Percentiles rank a stretch among this genome's conserved stretches.
phyloP scores from a whole-genome alignment of 2,113 vertebrate genomes.

The Oreochromis aureus region DNA sequence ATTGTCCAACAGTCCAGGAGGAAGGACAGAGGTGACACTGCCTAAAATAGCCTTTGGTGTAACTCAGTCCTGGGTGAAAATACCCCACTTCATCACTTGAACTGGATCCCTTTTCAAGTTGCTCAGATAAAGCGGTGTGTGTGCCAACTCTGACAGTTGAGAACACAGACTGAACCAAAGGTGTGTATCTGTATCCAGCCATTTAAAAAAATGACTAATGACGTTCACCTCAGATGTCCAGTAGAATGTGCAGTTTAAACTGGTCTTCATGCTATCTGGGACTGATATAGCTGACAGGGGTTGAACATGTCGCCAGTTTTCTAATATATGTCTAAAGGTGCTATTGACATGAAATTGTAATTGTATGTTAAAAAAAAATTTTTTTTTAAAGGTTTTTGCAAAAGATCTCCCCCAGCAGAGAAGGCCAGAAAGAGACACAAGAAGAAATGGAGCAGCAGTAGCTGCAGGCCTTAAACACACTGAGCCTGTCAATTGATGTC shows the following conservation, averaged over 20 bases:
- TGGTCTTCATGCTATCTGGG: background rate
- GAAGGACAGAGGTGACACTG: background rate
- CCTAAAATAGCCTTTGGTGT: constrained; percentile 39
- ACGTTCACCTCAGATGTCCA: background rate
- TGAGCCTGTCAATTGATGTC: background rate
- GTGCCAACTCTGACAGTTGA: background rate
- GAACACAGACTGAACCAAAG: background rate
- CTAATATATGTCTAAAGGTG: background rate
- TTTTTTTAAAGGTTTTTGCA: fast-evolving
- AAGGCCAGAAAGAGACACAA: background rate
- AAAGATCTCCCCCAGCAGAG: background rate
- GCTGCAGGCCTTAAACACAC: background rate
- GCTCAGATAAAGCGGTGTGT: constrained; percentile 10
- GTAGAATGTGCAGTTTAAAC: background rate
- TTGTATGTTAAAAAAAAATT: background rate
- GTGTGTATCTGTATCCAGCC: background rate
- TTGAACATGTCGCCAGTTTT: background rate
- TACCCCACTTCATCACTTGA: constrained; percentile 33
- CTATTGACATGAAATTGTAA: background rate
- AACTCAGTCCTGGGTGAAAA: constrained; percentile 32
- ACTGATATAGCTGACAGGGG: background rate
- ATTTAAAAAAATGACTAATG: background rate
- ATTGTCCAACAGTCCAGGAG: background rate
- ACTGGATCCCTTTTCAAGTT: constrained; percentile 26
- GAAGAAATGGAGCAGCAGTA: background rate